These are phyloP conservation scores for Danaus chrysippus DNA, from an alignment of 2,888 invertebrate species.

Conservation along the genomic window DNA sequence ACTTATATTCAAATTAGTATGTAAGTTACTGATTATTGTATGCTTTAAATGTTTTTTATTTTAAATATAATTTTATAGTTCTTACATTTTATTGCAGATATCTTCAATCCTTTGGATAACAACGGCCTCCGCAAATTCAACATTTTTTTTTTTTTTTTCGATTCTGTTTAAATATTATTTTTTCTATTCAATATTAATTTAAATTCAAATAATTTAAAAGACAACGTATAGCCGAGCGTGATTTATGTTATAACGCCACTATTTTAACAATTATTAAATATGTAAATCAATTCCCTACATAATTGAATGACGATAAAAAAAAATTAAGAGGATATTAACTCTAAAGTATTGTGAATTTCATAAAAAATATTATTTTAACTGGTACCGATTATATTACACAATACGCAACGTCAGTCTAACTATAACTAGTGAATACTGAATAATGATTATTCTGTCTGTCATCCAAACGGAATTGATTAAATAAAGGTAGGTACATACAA, in stretches of 20 bases:
- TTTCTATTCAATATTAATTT: background rate
- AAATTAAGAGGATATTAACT: no score
- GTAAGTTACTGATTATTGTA: no score
- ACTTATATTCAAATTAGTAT: no score
- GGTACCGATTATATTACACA: background rate
- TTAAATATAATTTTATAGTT: slow-evolving; percentile 1
- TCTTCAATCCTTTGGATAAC: slow-evolving; percentile 11
- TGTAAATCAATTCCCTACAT: no score
- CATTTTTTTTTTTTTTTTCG: slow-evolving; percentile 13
- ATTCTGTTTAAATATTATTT: background rate
- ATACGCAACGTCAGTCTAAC: background rate
- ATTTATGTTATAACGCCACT: no score
- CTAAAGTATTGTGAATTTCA: no score
- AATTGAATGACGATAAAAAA: no score
- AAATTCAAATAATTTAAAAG: background rate
- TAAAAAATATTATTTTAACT: no score
- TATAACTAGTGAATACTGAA: background rate
- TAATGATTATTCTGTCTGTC: background rate
- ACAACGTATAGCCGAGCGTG: no score
- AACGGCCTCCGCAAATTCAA: slow-evolving; percentile 14
- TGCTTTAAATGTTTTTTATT: background rate
- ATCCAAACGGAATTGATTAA: background rate
- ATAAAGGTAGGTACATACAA: slow-evolving; percentile 2
- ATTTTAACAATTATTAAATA: no score
- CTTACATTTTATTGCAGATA: slow-evolving; percentile 15